A percentile compares a stretch with the other conserved stretches of the same genome.
These are phyloP conservation scores for Salticus scenicus DNA, from an alignment of 2,888 invertebrate species.

Conservation along the genomic window DNA sequence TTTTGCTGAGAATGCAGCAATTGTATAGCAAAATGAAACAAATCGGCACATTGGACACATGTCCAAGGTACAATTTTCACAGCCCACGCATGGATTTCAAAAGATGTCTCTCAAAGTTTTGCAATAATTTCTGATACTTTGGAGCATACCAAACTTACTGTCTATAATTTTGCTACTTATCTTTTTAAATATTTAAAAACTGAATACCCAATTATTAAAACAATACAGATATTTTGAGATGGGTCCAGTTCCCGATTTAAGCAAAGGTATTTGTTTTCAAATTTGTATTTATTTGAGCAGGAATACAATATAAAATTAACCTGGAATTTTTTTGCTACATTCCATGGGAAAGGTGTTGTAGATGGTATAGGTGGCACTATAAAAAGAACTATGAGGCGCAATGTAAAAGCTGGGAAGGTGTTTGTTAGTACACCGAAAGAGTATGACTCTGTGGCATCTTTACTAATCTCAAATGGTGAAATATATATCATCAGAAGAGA, in stretches of 20 bases:
- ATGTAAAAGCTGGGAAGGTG: constrained; percentile 7
- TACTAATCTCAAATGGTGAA: background rate
- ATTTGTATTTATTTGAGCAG: background rate
- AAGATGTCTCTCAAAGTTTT: background rate
- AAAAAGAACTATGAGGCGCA: background rate
- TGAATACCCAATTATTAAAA: background rate
- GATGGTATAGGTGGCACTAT: constrained; percentile 15
- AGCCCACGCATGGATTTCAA: background rate
- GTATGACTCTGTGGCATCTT: background rate
- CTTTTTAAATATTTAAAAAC: constrained; percentile 2
- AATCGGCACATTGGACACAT: background rate
- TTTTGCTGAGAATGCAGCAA: background rate
- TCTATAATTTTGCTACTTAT: background rate
- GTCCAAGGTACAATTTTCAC: background rate
- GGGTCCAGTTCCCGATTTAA: constrained; percentile 20
- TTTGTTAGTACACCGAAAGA: background rate
- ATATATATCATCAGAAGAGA: background rate
- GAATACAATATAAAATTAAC: background rate
- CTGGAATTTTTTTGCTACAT: constrained; percentile 22
- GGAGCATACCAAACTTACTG: constrained; percentile 13
- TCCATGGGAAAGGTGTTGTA: constrained; percentile 23
- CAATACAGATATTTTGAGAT: constrained; percentile 24
- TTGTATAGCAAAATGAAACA: background rate
- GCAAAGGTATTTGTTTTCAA: constrained; percentile 12
- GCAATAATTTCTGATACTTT: constrained; percentile 7